Evolutionary conservation across 2,797 vertebrate genomes (phyloP).

Genomic region (Melanotaenia pygmaea): DNA sequence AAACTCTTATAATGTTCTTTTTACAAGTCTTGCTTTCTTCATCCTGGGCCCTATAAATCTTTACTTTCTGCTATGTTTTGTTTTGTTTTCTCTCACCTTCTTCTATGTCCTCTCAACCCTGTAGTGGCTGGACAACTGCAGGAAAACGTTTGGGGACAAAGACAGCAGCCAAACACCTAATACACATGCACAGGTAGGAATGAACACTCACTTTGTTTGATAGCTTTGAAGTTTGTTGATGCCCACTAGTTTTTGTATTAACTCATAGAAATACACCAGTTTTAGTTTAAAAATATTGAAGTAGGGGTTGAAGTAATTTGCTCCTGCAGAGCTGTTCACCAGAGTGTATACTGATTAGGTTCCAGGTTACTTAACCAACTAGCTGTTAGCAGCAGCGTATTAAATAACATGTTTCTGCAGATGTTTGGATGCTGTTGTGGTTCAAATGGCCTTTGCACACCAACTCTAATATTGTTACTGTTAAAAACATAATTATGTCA

Average conservation of each 20-base stretch:
- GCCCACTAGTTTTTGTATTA: not conserved
- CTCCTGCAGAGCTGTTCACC: too few relatives aligned
- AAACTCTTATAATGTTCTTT: not conserved
- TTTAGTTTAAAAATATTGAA: not conserved
- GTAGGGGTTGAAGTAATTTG: not conserved
- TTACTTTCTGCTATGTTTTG: not conserved
- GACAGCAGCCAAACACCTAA: constrained; percentile 84
- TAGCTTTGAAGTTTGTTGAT: not conserved
- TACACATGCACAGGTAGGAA: constrained; percentile 90
- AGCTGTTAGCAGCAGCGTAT: not conserved
- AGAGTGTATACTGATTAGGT: not conserved
- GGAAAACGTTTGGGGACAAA: constrained; percentile 93
- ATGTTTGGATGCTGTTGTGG: not conserved
- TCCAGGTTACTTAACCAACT: not conserved
- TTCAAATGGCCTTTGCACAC: not conserved
- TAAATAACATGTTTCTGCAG: not conserved
- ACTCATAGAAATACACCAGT: not conserved
- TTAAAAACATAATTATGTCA: not conserved
- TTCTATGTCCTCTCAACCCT: constrained; percentile 31
- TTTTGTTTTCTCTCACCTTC: constrained; percentile 11
- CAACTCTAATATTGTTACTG: not conserved
- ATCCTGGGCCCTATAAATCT: constrained; percentile 8
- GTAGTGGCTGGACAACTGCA: constrained; percentile 98
- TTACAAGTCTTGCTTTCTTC: not conserved
- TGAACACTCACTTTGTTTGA: not conserved